Conservation (phyloP, 2,888 invertebrate genomes). For the Acanthacorydalis orientalis region DNA sequence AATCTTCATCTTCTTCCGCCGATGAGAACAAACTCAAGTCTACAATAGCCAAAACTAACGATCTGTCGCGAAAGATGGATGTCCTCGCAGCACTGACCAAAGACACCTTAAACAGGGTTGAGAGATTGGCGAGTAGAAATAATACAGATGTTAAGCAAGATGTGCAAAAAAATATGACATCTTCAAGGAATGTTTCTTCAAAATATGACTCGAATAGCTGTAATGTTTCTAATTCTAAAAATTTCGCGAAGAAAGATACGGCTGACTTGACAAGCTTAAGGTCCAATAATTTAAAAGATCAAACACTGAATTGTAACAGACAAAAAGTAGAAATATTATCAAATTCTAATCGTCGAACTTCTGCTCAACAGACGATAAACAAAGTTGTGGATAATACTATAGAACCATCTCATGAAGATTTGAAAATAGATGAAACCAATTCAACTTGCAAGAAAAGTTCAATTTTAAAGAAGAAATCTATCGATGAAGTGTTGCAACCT, state of each 20-base stretch:
- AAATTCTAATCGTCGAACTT: background rate
- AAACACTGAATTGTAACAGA: too few relatives aligned
- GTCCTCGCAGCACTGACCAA: constrained; percentile 45
- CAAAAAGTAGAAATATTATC: background rate
- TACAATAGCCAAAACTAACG: constrained; percentile 10
- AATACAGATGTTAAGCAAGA: too few relatives aligned
- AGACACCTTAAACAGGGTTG: constrained; percentile 49
- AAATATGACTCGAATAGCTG: too few relatives aligned
- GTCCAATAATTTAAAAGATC: too few relatives aligned
- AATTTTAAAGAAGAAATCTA: constrained; percentile 50
- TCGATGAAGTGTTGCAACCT: constrained; percentile 11
- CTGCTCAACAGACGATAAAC: background rate
- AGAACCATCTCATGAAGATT: background rate
- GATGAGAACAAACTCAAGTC: background rate
- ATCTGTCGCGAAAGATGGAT: constrained; percentile 39
- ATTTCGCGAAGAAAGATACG: too few relatives aligned
- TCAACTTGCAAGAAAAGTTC: constrained; percentile 22
- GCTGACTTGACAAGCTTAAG: too few relatives aligned
- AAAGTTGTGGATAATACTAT: background rate
- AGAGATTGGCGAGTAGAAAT: constrained; percentile 37
- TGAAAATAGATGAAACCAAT: background rate
- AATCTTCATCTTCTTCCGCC: background rate
- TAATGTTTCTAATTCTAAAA: background rate
- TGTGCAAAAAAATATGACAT: background rate
- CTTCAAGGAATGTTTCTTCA: background rate